phyloP scores from a whole-genome alignment of 1,140 invertebrate species.

The Danaus plexippus region DNA sequence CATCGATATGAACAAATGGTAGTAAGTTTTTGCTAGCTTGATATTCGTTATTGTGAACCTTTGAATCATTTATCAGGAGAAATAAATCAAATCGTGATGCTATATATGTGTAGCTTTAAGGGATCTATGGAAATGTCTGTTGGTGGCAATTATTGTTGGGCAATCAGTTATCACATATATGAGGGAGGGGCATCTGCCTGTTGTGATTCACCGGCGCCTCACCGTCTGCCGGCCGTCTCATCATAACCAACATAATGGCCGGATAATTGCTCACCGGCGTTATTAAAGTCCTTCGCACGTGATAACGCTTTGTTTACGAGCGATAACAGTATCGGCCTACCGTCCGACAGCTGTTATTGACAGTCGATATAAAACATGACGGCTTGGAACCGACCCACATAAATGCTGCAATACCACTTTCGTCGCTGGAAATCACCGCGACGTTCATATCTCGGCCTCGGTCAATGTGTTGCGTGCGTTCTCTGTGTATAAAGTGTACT shows the following conservation, averaged over 20 bases:
- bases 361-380: no score
- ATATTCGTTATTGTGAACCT: no score
- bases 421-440: conserved; percentile 65
- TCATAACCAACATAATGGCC: conserved; percentile 44
- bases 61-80: no score
- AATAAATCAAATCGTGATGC: no score
- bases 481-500: conserved; percentile 47
- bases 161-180: conserved; percentile 11
- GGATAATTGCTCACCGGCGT: conserved; percentile 51
- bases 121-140: no score
- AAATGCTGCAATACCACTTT: conserved; percentile 70
- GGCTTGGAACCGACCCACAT: conserved; percentile 58
- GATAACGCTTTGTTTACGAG: conserved; percentile 24
- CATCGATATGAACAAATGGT: no score
- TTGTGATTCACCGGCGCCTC: conserved; percentile 63
- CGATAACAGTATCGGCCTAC: neutral
- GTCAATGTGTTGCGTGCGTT: conserved; percentile 64
- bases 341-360: conserved; percentile 3
- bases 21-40: neutral
- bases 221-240: conserved; percentile 56
- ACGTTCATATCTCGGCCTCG: conserved; percentile 63
- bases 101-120: no score
- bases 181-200: conserved; percentile 53
- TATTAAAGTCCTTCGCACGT: conserved; percentile 44
- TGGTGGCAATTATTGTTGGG: no score